Conservation (phyloP, 2,888 invertebrate species). For the Andrena camellia region DNA sequence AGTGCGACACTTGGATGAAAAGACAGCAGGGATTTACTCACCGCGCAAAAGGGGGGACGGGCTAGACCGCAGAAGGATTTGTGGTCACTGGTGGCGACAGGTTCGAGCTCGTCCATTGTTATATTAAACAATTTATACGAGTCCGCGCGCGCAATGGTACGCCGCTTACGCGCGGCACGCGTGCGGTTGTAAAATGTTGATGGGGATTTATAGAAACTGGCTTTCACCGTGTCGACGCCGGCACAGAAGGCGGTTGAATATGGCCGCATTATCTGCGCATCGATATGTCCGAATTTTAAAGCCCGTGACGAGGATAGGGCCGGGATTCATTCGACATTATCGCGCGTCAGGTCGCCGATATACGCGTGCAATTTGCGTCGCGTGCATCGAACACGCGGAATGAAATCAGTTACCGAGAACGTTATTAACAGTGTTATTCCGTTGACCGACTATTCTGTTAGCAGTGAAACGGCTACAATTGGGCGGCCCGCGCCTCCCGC, state of each 20-base stretch:
- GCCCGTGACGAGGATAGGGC: neutral
- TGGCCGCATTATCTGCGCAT: neutral
- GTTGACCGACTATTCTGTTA: slow-evolving; percentile 9
- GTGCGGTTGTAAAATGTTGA: slow-evolving; percentile 52
- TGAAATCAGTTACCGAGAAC: slow-evolving; percentile 9
- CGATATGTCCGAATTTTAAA: slow-evolving; percentile 22
- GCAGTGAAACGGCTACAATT: slow-evolving; percentile 13
- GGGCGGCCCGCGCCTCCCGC: neutral
- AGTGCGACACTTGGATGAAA: neutral
- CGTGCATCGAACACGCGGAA: neutral
- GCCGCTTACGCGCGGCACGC: slow-evolving; percentile 15
- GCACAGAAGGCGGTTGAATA: neutral
- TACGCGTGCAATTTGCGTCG: neutral
- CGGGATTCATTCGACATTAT: slow-evolving; percentile 8
- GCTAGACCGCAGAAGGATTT: slow-evolving; percentile 71
- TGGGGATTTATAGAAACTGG: slow-evolving; percentile 67
- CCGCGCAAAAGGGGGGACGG: slow-evolving; percentile 14
- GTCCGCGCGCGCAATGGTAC: slow-evolving; percentile 1
- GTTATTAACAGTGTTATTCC: slow-evolving; percentile 1
- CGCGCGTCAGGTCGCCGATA: neutral
- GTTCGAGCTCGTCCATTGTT: slow-evolving; percentile 70
- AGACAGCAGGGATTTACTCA: neutral
- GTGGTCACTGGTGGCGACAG: slow-evolving; percentile 74
- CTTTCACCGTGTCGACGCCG: neutral
- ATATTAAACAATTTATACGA: slow-evolving; percentile 78